Percentiles rank a stretch among this genome's conserved stretches.
These are phyloP conservation scores for Cryptotis parvus DNA, from an alignment of 2,113 vertebrate species.

Conservation along the genomic window DNA sequence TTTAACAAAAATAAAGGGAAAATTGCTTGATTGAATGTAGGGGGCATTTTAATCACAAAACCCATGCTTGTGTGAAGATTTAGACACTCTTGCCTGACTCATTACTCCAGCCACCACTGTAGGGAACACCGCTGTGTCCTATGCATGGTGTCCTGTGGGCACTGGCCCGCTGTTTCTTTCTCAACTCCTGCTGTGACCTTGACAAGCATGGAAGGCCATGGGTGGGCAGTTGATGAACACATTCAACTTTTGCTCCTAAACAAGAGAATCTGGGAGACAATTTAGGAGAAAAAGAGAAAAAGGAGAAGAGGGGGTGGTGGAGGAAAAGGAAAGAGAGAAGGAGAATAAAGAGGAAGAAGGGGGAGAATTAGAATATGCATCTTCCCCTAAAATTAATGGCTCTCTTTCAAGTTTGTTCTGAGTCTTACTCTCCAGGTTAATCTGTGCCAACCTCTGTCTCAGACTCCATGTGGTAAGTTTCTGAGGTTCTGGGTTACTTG, in stretches of 20 bases:
- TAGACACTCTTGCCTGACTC: not conserved
- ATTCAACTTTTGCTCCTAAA: not conserved
- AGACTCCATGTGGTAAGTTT: not conserved
- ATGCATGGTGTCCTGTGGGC: too few species aligned
- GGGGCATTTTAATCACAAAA: constrained; percentile 16
- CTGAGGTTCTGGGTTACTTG: not conserved
- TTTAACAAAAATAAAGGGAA: constrained; percentile 87
- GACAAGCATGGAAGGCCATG: not conserved
- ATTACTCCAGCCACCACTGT: not conserved
- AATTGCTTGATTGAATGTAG: constrained; percentile 85
- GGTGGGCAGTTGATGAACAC: not conserved
- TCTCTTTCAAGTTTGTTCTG: too few species aligned
- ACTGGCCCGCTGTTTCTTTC: too few species aligned
- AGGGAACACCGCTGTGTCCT: too few species aligned
- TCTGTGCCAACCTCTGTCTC: too few species aligned
- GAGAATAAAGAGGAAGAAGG: too few species aligned
- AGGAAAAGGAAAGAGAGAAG: too few species aligned
- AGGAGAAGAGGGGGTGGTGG: not conserved
- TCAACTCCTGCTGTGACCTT: not conserved
- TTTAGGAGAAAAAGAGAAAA: not conserved
- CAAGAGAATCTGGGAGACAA: not conserved
- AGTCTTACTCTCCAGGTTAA: too few species aligned
- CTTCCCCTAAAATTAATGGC: too few species aligned
- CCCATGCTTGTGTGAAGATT: not conserved
- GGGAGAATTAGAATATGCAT: too few species aligned